Conservation (phyloP, 2,797 vertebrate genomes). For the Myiotriccus ornatus region DNA sequence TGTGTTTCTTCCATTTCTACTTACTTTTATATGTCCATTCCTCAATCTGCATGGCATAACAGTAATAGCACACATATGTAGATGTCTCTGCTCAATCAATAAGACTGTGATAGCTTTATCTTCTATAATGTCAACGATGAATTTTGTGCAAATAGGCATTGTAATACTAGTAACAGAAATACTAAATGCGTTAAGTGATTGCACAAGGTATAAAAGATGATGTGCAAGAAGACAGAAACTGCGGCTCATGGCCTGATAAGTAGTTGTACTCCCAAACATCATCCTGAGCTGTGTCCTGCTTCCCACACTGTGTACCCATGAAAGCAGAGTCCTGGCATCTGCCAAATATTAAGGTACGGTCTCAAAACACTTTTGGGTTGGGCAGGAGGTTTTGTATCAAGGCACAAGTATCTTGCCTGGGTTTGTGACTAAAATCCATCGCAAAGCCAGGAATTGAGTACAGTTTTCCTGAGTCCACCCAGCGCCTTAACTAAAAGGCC, state of each 20-base stretch:
- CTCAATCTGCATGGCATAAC: background rate
- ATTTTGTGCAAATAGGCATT: background rate
- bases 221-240: background rate
- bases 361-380: background rate
- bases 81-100: background rate
- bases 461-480: background rate
- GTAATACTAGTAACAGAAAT: background rate
- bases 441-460: background rate
- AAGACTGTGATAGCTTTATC: background rate
- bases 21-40: background rate
- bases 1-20: background rate
- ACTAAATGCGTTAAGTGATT: background rate
- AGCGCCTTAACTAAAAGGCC: background rate
- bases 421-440: background rate
- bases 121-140: background rate
- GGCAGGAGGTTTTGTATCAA: background rate
- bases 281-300: background rate
- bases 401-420: background rate
- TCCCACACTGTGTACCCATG: background rate
- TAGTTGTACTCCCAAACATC: background rate
- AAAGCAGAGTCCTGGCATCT: background rate
- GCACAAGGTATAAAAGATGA: background rate
- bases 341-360: background rate
- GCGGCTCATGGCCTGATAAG: rapidly evolving
- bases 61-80: background rate